Percentiles rank a stretch among this genome's conserved stretches.
Conservation (phyloP, 2,888 invertebrate genomes). For the Melanostoma mellinum region DNA sequence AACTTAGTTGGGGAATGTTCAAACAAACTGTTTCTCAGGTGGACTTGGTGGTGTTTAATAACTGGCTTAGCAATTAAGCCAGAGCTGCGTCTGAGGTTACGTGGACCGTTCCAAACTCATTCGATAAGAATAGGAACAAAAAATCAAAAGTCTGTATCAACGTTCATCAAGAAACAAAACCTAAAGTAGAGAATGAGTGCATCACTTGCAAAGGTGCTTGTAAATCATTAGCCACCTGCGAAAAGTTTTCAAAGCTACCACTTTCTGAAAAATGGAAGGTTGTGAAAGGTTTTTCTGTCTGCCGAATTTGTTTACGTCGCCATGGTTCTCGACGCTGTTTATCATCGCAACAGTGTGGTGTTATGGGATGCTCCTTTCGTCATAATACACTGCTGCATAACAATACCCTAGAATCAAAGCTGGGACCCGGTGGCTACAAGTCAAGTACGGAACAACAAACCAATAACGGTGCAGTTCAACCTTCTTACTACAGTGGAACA, state of each 20-base stretch:
- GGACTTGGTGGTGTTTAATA: constrained; percentile 4
- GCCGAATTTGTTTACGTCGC: constrained; percentile 44
- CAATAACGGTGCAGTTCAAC: neutral
- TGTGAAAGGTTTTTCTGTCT: constrained; percentile 18
- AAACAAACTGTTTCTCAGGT: constrained; percentile 3
- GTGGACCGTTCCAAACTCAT: neutral
- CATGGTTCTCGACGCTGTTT: constrained; percentile 39
- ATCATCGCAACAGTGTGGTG: constrained; percentile 31
- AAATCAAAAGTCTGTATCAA: constrained; percentile 7
- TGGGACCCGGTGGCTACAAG: too few species aligned
- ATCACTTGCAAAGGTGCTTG: constrained; percentile 9
- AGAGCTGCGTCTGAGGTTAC: constrained; percentile 23
- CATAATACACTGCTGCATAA: constrained; percentile 61
- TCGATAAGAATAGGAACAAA: neutral
- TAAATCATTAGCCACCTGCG: neutral
- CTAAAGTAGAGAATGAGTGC: neutral
- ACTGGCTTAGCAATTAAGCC: constrained; percentile 16
- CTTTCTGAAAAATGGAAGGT: constrained; percentile 42
- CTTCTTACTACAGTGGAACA: constrained; percentile 18
- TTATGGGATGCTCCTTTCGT: constrained; percentile 40
- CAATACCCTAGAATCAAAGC: too few species aligned
- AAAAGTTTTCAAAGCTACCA: neutral
- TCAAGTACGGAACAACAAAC: too few species aligned
- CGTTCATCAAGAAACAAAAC: constrained; percentile 20
- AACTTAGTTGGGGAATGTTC: constrained; percentile 29